Evolutionary conservation across 2,888 invertebrate species (phyloP), one percentile per base, ranked within the genome.

Genomic region (Stictocephala bisonia): DNA sequence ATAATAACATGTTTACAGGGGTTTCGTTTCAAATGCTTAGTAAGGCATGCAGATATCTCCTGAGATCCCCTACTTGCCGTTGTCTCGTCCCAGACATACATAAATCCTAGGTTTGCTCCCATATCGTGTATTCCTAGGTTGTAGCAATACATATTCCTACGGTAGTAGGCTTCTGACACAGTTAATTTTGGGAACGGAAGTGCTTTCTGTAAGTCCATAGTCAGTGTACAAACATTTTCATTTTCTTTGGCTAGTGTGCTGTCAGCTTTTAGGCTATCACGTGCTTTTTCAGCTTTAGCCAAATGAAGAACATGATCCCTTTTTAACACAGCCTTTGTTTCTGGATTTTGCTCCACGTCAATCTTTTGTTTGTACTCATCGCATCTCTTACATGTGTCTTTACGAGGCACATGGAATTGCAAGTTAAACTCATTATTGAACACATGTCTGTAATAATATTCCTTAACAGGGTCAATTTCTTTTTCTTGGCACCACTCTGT

Each of bases 71-170:
- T 58, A 26, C 26, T 40, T 24, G 71, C 71, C 7, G 44, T 58
- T 6, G 51, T 64, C 35, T 50, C 44, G 13, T 64, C 66, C 72
- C 66, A 72, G 13, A 56, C 64, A 50, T 71, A 50, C 71, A 71
- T 71, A 35, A 50, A 48, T 1, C 44, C 71, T 20, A 50, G 13
- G 27, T 72, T 56, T 9, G 35, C 41, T 13, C 13, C 67, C 24
- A 67, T 26, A 20, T 50, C 51, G 35, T 72, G 72, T 56, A 72
- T 41, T 41, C 72, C 72, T 11, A 67, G 44, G 22, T 72, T 72
- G 20, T 68, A 67, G 26, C 53, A 67, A 53, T 72, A 72, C 53
- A 72, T 53, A 48, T 72, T 72, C 53, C 67, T 67, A 1, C 58
- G 3, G 27, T 72, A 72, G 67, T 72, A 67, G 1, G 67, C 56